Percentiles rank a stretch among this genome's conserved stretches.
Evolutionary conservation across 2,888 invertebrate species (phyloP).

Genomic region (Cataglyphis altisquamis): DNA sequence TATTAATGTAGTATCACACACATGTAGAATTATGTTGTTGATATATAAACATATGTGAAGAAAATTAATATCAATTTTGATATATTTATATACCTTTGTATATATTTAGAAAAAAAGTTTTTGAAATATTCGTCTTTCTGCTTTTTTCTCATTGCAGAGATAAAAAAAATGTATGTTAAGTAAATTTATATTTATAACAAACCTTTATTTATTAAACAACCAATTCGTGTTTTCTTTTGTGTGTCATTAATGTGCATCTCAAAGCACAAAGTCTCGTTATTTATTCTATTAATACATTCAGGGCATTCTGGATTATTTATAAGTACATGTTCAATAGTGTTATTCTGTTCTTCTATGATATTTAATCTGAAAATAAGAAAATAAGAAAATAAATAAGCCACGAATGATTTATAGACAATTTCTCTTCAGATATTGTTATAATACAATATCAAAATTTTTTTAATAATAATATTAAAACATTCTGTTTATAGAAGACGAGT

Average conservation of each 20-base stretch:
- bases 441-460: not conserved
- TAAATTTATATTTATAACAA: conserved; percentile 14
- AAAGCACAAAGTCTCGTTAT: conserved; percentile 57
- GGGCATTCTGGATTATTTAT: conserved; percentile 52
- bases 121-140: not conserved
- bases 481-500: not conserved
- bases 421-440: not conserved
- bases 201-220: conserved; percentile 61
- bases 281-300: conserved; percentile 51
- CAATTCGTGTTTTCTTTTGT: conserved; percentile 3
- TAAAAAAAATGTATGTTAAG: not conserved
- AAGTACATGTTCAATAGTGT: conserved; percentile 43
- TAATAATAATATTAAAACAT: not conserved
- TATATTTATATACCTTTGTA: not conserved
- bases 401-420: not conserved
- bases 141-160: not conserved
- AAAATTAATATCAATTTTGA: not conserved
- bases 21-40: not conserved
- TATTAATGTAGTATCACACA: not conserved
- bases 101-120: not conserved
- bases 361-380: conserved; percentile 37
- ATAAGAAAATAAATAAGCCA: not conserved
- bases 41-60: not conserved
- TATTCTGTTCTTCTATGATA: conserved; percentile 27
- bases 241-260: conserved; percentile 3